Conservation (phyloP, 2,797 vertebrate genomes). For the Hirundo rustica region DNA sequence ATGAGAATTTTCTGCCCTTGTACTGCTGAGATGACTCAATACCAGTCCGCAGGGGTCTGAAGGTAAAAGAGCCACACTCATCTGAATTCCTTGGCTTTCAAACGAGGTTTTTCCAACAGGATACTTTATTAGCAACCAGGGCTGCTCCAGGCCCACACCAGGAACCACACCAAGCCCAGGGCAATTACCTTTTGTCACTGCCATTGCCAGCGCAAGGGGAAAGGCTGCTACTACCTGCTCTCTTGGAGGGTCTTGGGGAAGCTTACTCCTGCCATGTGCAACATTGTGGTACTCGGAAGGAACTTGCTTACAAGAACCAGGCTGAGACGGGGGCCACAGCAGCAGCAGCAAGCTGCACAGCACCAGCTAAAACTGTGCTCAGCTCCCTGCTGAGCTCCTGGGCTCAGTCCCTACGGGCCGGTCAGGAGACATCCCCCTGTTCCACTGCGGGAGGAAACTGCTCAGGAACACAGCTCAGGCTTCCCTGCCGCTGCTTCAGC, state of each 20-base stretch:
- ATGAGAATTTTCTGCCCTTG: not conserved
- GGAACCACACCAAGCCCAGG: not conserved
- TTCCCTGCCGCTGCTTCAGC: not conserved
- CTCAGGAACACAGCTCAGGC: not conserved
- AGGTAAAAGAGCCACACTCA: not conserved
- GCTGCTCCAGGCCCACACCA: not conserved
- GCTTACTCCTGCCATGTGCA: not conserved
- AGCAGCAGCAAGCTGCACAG: not conserved
- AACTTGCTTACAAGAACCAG: not conserved
- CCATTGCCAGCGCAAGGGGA: not conserved
- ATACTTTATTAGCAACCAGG: not conserved
- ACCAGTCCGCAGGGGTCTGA: not conserved
- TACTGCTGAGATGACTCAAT: not conserved
- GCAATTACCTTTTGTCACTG: not conserved
- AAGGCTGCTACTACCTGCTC: not conserved
- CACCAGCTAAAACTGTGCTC: not conserved
- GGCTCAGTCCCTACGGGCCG: not conserved
- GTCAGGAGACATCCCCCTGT: not conserved
- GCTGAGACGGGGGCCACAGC: not conserved
- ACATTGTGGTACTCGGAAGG: not conserved
- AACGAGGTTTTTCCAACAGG: not conserved
- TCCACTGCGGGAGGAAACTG: accelerated
- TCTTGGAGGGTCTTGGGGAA: not conserved
- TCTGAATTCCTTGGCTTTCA: not conserved
- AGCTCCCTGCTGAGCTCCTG: not conserved